A percentile compares a stretch with the other conserved stretches of the same genome.
Evolutionary conservation across 2,888 invertebrate genomes (phyloP).

Genomic region (Amiota mariae): DNA sequence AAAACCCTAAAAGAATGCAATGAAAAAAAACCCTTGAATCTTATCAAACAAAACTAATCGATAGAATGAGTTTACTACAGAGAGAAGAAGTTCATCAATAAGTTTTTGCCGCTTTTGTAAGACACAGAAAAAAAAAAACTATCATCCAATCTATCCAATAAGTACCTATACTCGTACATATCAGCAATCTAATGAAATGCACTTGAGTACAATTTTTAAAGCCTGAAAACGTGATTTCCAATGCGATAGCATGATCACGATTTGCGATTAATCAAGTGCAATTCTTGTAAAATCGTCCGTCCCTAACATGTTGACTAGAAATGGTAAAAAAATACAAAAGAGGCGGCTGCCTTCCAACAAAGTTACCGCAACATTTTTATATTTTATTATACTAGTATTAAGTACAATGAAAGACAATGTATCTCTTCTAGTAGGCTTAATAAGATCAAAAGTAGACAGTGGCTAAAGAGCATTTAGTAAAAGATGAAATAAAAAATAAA

Average conservation of each 20-base stretch:
- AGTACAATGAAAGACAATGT: too few relatives aligned
- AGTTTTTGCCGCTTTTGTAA: too few relatives aligned
- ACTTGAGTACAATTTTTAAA: conserved; percentile 17
- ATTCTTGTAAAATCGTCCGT: conserved; percentile 4
- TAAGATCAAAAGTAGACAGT: too few relatives aligned
- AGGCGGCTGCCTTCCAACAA: too few relatives aligned
- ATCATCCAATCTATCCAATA: not conserved
- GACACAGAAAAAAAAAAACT: not conserved
- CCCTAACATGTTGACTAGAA: not conserved
- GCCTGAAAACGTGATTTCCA: conserved; percentile 58
- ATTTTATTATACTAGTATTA: too few relatives aligned
- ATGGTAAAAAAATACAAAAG: too few relatives aligned
- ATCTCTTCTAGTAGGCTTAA: too few relatives aligned
- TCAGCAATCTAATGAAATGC: conserved; percentile 18
- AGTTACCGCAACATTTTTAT: too few relatives aligned
- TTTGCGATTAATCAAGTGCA: conserved; percentile 63
- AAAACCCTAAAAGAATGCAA: conserved; percentile 23
- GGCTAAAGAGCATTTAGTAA: too few relatives aligned
- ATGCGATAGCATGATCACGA: conserved; percentile 61
- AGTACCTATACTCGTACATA: not conserved
- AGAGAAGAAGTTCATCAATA: too few relatives aligned
- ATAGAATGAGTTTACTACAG: too few relatives aligned
- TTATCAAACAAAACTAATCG: not conserved
- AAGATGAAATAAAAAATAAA: too few relatives aligned
- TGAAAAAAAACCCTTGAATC: conserved; percentile 9